phyloP scores from a whole-genome alignment of 2,888 invertebrate genomes.

The Sylvicola cinctus region DNA sequence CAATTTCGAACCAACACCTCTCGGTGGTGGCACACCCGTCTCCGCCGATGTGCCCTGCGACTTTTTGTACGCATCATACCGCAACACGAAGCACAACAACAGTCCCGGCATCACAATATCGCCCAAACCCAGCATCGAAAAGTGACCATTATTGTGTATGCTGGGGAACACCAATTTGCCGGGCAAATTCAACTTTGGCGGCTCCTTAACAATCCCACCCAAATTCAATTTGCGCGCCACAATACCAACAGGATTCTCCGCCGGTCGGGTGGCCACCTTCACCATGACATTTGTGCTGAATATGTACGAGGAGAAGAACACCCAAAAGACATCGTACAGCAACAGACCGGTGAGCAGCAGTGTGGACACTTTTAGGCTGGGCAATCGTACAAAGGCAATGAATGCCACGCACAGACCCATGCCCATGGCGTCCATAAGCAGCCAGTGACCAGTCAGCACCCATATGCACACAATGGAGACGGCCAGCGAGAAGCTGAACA shows the following conservation, averaged over 20 bases:
- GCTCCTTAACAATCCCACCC: constrained; percentile 74
- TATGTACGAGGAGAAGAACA: constrained; percentile 95
- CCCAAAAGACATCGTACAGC: constrained; percentile 96
- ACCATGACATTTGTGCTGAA: constrained; percentile 99
- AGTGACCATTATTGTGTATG: constrained; percentile 88
- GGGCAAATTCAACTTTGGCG: constrained; percentile 86
- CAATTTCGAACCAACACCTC: constrained; percentile 38
- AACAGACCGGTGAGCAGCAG: constrained; percentile 80
- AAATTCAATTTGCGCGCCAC: constrained; percentile 84
- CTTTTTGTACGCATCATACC: constrained; percentile 95
- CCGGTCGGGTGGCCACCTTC: constrained; percentile 69
- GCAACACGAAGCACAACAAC: constrained; percentile 83
- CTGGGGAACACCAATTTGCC: constrained; percentile 95
- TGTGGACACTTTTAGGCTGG: constrained; percentile 90
- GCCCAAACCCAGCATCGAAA: constrained; percentile 82
- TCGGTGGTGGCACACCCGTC: constrained; percentile 35
- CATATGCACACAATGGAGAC: constrained; percentile 90
- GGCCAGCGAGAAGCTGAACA: constrained; percentile 79
- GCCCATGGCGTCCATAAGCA: constrained; percentile 88
- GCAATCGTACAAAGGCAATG: constrained; percentile 88
- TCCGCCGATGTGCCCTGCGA: constrained; percentile 34
- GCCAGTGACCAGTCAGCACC: constrained; percentile 96
- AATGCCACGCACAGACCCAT: constrained; percentile 97
- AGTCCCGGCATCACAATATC: constrained; percentile 92
- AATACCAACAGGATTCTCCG: constrained; percentile 82